phyloP scores from a whole-genome alignment of 1,140 invertebrate species.

The Dryas iulia region DNA sequence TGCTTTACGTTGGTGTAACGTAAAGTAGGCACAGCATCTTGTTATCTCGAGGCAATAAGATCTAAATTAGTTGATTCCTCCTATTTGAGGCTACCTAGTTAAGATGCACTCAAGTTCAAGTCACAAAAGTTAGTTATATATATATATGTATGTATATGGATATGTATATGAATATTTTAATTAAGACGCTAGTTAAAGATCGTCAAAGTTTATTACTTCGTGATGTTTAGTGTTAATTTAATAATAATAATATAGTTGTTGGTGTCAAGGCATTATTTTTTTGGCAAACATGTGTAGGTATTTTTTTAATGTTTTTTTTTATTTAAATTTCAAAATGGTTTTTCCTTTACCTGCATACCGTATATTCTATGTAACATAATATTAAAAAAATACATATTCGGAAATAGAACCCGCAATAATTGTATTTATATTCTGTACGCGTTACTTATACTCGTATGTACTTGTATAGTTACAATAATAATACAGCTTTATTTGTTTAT shows the following conservation, averaged over 20 bases:
- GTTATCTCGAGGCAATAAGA: conserved; percentile 15
- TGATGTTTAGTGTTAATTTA: conserved; percentile 7
- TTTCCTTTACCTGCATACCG: no score
- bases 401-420: background rate
- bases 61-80: conserved; percentile 4
- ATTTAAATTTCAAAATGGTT: no score
- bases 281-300: background rate
- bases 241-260: background rate
- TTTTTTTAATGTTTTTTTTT: no score
- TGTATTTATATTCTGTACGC: no score
- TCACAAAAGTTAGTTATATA: conserved; percentile 20
- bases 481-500: no score
- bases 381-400: no score
- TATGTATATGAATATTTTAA: conserved; percentile 6
- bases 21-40: background rate
- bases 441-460: no score
- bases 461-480: no score
- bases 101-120: conserved; percentile 43
- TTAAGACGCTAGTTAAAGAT: background rate
- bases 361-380: no score
- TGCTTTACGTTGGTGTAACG: conserved; percentile 19
- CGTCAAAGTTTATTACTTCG: conserved; percentile 14
- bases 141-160: background rate
- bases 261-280: background rate
- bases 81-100: background rate